These are phyloP conservation scores for Tachina lurida DNA, from an alignment of 2,888 invertebrate genomes.

Conservation along the genomic window DNA sequence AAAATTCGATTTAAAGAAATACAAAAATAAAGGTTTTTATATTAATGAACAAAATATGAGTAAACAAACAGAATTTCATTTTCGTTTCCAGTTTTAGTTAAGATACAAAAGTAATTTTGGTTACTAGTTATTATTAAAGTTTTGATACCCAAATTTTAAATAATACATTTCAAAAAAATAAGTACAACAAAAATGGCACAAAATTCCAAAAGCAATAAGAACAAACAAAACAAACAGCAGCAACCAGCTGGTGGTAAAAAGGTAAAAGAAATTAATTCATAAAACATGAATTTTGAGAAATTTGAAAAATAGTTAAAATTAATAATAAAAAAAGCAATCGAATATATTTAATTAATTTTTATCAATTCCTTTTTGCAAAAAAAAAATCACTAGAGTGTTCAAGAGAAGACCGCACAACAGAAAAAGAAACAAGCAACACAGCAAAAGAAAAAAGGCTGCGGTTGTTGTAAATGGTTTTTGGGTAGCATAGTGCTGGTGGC, in stretches of 20 bases:
- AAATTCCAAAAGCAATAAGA: conserved; percentile 82
- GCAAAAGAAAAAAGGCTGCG: conserved; percentile 77
- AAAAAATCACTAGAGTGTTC: conserved; percentile 74
- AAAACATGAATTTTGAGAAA: not conserved
- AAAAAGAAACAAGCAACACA: conserved; percentile 79
- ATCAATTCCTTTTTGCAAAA: conserved; percentile 30
- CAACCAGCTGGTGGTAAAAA: conserved; percentile 77
- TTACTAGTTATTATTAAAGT: conserved; percentile 55
- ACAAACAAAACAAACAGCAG: conserved; percentile 81
- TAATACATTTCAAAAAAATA: conserved; percentile 62
- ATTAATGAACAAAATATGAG: conserved; percentile 2
- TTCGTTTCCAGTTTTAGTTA: conserved; percentile 55
- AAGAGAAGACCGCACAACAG: conserved; percentile 80
- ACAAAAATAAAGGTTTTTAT: not conserved
- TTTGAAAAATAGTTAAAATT: not conserved
- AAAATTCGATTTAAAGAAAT: conserved; percentile 44
- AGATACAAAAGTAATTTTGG: conserved; percentile 39
- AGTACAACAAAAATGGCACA: conserved; percentile 80
- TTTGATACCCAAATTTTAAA: conserved; percentile 74
- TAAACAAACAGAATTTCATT: conserved; percentile 4
- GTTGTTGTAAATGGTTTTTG: conserved; percentile 87
- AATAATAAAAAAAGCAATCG: conserved; percentile 7
- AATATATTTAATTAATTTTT: conserved; percentile 22
- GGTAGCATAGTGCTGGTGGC: conserved; percentile 86
- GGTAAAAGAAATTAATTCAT: conserved; percentile 75